Base-by-base conservation (phyloP, 2,113 vertebrate species). In the Trematomus loennbergii region DNA sequence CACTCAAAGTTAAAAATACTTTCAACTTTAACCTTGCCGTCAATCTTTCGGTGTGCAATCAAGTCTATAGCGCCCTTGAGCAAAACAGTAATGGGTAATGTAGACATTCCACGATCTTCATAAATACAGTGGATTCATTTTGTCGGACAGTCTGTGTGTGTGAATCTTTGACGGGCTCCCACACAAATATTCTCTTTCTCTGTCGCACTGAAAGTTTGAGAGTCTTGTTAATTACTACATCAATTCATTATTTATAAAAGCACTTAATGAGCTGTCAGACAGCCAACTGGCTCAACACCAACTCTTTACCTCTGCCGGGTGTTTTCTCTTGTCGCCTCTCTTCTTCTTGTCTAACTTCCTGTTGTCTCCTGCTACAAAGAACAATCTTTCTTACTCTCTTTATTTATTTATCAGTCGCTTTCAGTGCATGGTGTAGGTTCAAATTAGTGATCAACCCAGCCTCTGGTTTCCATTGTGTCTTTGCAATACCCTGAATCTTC, bases 171-270 rank as follows among this genome's bases (percentile, higher is more conserved):
- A 62, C 4, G n/a, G 61, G 15, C 18, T 57, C 58, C n/a, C 12
- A 43, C 2, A 29, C 72, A 54, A 68, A n/a, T 63, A 9, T 53
- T 73, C 50, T 49, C 17, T 59, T 8, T 55, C 25, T 40, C 6
- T 25, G 66, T 75, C 49, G 89, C 69, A 88, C 59, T 86, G 78
- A 90, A 91, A 93, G 85, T 91, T 89, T 25, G 60, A 90, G 84
- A 82, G 90, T 91, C 87, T 83, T 82, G 75, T 91, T 93, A 94
- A 94, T 94, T 91, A 93, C 89, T 89, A 78, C 87, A 89, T 92
- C 86, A 86, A 77, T 91, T 90, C 86, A 94, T 95, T 94, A 89
- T 93, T 94, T 93, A 91, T 94, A 67, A 90, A 92, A 88, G 49
- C 90, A 78, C 88, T 91, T 93, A 92, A 94, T 94, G 81, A 91